Percentiles rank a stretch among this genome's conserved stretches.
phyloP scores from a whole-genome alignment of 2,888 invertebrate genomes.

The Pollenia amentaria region DNA sequence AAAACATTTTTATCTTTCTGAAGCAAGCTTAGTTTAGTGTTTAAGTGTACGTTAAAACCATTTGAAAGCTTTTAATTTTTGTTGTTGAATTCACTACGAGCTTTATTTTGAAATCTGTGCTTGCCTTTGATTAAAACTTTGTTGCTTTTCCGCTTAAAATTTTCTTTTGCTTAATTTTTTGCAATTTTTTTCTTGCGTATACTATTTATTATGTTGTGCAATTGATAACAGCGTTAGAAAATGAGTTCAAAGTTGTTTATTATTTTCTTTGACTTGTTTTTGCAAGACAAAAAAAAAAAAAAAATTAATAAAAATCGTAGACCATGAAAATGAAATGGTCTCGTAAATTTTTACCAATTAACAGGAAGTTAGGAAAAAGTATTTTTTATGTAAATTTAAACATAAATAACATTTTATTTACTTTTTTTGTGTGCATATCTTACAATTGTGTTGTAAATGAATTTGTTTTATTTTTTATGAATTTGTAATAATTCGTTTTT shows the following conservation, averaged over 20 bases:
- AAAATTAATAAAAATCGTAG: conserved; percentile 37
- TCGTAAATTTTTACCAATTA: conserved; percentile 62
- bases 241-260: conserved; percentile 55
- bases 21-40: background rate
- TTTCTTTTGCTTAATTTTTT: background rate
- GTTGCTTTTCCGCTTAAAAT: background rate
- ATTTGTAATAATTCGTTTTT: conserved; percentile 3
- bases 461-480: background rate
- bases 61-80: background rate
- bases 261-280: conserved; percentile 21
- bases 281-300: conserved; percentile 9
- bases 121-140: background rate
- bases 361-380: conserved; percentile 77
- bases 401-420: background rate
- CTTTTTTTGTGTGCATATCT: conserved; percentile 31
- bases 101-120: background rate
- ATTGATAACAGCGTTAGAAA: conserved; percentile 48
- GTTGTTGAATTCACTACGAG: background rate
- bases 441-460: conserved; percentile 19
- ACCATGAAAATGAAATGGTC: conserved; percentile 68
- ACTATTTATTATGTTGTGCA: conserved; percentile 25
- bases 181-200: background rate
- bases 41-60: conserved; percentile 28
- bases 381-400: conserved; percentile 71
- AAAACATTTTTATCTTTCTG: too few relatives aligned